phyloP scores from a whole-genome alignment of 2,113 vertebrate species.

The Scalopus aquaticus region DNA sequence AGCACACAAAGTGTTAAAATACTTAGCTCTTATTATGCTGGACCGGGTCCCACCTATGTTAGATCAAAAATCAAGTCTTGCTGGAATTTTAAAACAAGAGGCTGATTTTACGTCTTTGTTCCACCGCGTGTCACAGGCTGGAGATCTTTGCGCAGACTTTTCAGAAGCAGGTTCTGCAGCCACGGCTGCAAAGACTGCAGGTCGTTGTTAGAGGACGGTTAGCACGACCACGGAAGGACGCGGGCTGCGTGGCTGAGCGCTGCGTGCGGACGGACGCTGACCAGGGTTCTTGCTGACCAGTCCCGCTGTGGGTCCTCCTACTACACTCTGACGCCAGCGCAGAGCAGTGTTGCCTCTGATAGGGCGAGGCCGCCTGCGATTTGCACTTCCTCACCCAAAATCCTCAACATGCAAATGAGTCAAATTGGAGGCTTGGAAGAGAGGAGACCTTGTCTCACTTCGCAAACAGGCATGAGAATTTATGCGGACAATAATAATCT shows the following conservation, averaged over 20 bases:
- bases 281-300: too few species aligned
- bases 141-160: background rate
- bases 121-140: background rate
- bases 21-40: background rate
- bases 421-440: conserved; percentile 5
- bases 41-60: background rate
- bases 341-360: background rate
- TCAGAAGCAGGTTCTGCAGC: background rate
- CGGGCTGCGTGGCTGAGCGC: too few species aligned
- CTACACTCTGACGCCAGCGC: background rate
- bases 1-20: too few species aligned
- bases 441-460: background rate
- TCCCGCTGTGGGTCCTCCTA: background rate
- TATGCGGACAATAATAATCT: conserved; percentile 43
- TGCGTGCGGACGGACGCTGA: too few species aligned
- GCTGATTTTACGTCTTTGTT: background rate
- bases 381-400: background rate
- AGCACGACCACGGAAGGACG: too few species aligned
- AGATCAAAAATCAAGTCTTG: background rate
- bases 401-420: background rate
- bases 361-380: background rate
- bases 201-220: too few species aligned
- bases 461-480: background rate
- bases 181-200: too few species aligned
- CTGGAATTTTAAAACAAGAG: background rate